Evolutionary conservation across 2,888 invertebrate species (phyloP).

Genomic region (Synanthedon formicaeformis): DNA sequence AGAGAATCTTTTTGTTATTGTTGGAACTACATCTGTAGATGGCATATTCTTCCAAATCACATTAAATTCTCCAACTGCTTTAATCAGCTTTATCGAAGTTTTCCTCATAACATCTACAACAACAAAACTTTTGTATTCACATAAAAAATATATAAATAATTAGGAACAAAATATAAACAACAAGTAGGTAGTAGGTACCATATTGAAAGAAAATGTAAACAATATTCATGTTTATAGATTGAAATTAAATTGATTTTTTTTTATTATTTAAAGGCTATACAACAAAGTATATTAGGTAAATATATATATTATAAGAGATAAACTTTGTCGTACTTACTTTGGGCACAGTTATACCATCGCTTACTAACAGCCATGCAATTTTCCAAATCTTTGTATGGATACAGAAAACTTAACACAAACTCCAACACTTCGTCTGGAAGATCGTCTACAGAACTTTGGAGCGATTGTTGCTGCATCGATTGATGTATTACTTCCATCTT

Average conservation of each 20-base stretch:
- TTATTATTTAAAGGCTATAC: not conserved
- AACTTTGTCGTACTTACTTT: constrained; percentile 74
- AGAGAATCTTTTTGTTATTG: constrained; percentile 92
- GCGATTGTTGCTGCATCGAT: constrained; percentile 34
- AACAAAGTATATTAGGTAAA: not conserved
- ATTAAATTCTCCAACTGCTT: constrained; percentile 81
- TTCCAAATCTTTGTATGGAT: constrained; percentile 91
- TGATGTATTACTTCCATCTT: constrained; percentile 48
- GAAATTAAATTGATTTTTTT: not conserved
- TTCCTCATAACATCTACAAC: constrained; percentile 82
- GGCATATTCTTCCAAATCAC: constrained; percentile 79
- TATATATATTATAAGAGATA: too few relatives aligned
- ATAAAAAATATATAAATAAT: too few relatives aligned
- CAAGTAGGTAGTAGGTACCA: too few relatives aligned
- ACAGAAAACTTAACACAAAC: constrained; percentile 88
- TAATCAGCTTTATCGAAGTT: constrained; percentile 78
- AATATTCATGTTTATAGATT: not conserved
- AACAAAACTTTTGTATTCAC: not conserved
- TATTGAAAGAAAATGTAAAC: not conserved
- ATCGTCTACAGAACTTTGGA: constrained; percentile 68
- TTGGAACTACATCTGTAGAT: constrained; percentile 72
- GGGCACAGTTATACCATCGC: constrained; percentile 85
- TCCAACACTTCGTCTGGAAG: constrained; percentile 95
- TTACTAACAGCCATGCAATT: constrained; percentile 88
- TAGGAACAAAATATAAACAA: too few relatives aligned